Percentiles rank a stretch among this genome's conserved stretches.
Conservation (phyloP, 1,140 invertebrate genomes). For the Drosophila nasuta region DNA sequence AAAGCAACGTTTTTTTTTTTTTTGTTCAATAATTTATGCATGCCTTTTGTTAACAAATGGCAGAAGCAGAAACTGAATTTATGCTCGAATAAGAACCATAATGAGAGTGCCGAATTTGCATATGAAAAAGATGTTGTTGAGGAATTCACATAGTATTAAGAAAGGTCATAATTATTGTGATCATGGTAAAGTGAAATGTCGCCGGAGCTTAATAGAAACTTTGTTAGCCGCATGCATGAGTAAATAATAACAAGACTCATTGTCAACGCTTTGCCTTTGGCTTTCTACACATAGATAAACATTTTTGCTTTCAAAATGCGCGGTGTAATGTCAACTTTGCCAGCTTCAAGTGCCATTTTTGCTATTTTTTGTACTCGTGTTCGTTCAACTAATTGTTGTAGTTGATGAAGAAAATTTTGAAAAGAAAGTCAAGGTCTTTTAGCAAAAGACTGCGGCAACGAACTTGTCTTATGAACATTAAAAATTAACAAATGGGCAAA, state of each 20-base stretch:
- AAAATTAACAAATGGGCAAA: slow-evolving; percentile 64
- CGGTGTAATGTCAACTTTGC: slow-evolving; percentile 60
- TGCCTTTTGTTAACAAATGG: slow-evolving; percentile 47
- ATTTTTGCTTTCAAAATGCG: slow-evolving; percentile 69
- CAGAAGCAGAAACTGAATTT: slow-evolving; percentile 36
- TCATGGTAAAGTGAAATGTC: slow-evolving; percentile 57
- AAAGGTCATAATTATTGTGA: slow-evolving; percentile 28
- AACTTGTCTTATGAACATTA: slow-evolving; percentile 62
- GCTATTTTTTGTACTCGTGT: slow-evolving; percentile 27
- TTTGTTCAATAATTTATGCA: slow-evolving; percentile 43
- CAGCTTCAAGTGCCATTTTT: slow-evolving; percentile 34
- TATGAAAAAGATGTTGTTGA: slow-evolving; percentile 33
- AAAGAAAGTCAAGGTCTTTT: slow-evolving; percentile 80
- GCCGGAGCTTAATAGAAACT: slow-evolving; percentile 44
- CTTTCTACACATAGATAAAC: slow-evolving; percentile 68
- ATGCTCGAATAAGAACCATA: slow-evolving; percentile 23
- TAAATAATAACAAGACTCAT: slow-evolving; percentile 62
- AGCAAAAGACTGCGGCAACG: slow-evolving; percentile 46
- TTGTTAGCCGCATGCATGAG: slow-evolving; percentile 48
- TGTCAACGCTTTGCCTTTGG: slow-evolving; percentile 57
- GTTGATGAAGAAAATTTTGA: slow-evolving; percentile 54
- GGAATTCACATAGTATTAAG: slow-evolving; percentile 36
- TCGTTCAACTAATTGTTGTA: slow-evolving; percentile 60
- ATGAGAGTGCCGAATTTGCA: slow-evolving; percentile 52
- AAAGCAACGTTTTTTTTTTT: slow-evolving; percentile 31